Evolutionary conservation across 2,797 vertebrate species (phyloP).

Genomic region (Hippoglossus hippoglossus): DNA sequence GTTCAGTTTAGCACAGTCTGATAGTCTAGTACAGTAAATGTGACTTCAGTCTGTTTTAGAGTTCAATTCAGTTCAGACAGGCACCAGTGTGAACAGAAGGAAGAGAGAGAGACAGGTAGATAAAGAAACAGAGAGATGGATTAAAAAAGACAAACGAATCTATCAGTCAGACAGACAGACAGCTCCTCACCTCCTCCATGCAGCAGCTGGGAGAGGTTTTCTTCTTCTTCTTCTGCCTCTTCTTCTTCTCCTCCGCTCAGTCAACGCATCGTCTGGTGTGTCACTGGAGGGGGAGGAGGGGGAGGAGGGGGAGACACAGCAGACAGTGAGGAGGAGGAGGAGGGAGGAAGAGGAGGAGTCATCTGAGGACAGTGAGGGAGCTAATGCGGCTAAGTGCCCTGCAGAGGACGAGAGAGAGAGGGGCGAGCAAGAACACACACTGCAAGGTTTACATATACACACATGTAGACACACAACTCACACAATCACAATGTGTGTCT

Average conservation of each 20-base stretch:
- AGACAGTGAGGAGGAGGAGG: conserved; percentile 72
- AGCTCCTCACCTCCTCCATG: conserved; percentile 74
- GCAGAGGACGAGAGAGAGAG: conserved; percentile 69
- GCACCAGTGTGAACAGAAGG: conserved; percentile 22
- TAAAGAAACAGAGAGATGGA: conserved; percentile 11
- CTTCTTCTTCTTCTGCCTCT: conserved; percentile 67
- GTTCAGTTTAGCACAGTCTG: neutral
- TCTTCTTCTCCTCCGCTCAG: conserved; percentile 76
- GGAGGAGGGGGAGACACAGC: conserved; percentile 70
- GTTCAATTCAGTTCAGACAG: conserved; percentile 15
- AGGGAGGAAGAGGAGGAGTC: conserved; percentile 77
- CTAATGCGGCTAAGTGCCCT: conserved; percentile 81
- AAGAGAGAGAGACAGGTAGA: conserved; percentile 22
- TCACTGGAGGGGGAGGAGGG: conserved; percentile 67
- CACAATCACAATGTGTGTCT: neutral
- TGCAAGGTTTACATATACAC: no score
- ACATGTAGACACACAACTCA: no score
- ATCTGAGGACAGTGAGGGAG: conserved; percentile 84
- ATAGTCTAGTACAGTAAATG: neutral
- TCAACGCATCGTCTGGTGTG: conserved; percentile 87
- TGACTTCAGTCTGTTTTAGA: conserved; percentile 23
- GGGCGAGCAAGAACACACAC: neutral
- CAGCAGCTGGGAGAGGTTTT: conserved; percentile 76
- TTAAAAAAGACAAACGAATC: no score
- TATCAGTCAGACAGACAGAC: conserved; percentile 26